Evolutionary conservation across 2,888 invertebrate species (phyloP).

Genomic region (Oligia latruncula): DNA sequence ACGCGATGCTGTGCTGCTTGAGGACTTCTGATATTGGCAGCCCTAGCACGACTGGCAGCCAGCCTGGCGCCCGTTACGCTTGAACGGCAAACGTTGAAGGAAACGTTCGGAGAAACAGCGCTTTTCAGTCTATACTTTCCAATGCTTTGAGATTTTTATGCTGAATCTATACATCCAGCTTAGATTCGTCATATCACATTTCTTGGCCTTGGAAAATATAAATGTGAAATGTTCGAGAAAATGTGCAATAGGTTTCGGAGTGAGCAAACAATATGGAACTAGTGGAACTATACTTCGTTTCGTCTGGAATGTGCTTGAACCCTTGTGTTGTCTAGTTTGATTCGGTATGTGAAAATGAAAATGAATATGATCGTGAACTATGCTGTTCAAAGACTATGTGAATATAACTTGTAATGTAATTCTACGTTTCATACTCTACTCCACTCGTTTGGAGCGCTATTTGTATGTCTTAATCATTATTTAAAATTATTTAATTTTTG

Average conservation of each 20-base stretch:
- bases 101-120: conserved; percentile 25
- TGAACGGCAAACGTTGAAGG: conserved; percentile 68
- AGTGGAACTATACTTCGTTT: conserved; percentile 45
- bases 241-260: conserved; percentile 62
- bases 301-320: conserved; percentile 61
- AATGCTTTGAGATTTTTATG: conserved; percentile 16
- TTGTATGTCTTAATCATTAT: conserved; percentile 70
- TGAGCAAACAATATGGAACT: conserved; percentile 37
- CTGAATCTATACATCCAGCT: conserved; percentile 23
- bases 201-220: conserved; percentile 28
- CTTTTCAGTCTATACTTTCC: conserved; percentile 31
- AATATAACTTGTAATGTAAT: conserved; percentile 70
- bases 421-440: conserved; percentile 68
- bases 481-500: conserved; percentile 71
- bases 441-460: conserved; percentile 68
- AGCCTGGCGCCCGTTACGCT: conserved; percentile 82
- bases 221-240: conserved; percentile 30
- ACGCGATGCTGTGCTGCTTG: conserved; percentile 91
- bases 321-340: conserved; percentile 66
- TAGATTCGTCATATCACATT: conserved; percentile 29
- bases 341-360: conserved; percentile 64
- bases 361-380: conserved; percentile 64
- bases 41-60: conserved; percentile 86
- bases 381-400: conserved; percentile 77
- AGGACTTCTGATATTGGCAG: conserved; percentile 88